Percentiles rank a stretch among this genome's conserved stretches.
Evolutionary conservation across 2,797 vertebrate genomes (phyloP).

Genomic region (Gobionotothen gibberifrons): DNA sequence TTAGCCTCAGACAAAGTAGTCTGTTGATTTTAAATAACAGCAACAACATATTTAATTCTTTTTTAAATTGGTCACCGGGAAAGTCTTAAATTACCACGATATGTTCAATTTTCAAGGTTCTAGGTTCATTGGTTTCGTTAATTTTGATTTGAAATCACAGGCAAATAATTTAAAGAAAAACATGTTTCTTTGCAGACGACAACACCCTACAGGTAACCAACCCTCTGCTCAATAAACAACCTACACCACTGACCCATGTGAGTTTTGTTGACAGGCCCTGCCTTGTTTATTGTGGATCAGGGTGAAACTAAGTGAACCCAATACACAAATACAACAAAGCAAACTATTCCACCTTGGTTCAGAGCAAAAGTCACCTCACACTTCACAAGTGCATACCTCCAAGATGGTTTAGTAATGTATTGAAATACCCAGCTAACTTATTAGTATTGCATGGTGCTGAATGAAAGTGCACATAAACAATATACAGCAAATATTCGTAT

Average conservation of each 20-base stretch:
- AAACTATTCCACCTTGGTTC: not conserved
- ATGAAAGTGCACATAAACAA: not conserved
- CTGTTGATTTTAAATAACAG: not conserved
- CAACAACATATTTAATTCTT: not conserved
- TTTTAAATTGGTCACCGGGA: not conserved
- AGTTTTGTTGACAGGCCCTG: not conserved
- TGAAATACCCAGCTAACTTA: too few relatives aligned
- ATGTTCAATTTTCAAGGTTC: not conserved
- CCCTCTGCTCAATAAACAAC: slow-evolving; percentile 12
- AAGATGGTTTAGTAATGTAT: not conserved
- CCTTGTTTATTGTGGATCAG: slow-evolving; percentile 19
- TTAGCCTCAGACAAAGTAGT: not conserved
- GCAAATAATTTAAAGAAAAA: not conserved
- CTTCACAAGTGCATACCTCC: not conserved
- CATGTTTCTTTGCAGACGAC: not conserved
- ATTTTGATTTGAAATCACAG: not conserved
- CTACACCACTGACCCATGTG: not conserved
- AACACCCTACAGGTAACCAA: not conserved
- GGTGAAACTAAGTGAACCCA: slow-evolving; percentile 29
- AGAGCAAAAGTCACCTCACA: not conserved
- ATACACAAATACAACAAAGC: slow-evolving; percentile 26
- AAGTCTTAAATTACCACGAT: not conserved
- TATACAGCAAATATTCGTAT: not conserved
- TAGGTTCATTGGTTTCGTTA: not conserved
- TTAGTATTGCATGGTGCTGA: not conserved